phyloP scores from a whole-genome alignment of 1,140 invertebrate genomes.

The Drosophila setifemur region DNA sequence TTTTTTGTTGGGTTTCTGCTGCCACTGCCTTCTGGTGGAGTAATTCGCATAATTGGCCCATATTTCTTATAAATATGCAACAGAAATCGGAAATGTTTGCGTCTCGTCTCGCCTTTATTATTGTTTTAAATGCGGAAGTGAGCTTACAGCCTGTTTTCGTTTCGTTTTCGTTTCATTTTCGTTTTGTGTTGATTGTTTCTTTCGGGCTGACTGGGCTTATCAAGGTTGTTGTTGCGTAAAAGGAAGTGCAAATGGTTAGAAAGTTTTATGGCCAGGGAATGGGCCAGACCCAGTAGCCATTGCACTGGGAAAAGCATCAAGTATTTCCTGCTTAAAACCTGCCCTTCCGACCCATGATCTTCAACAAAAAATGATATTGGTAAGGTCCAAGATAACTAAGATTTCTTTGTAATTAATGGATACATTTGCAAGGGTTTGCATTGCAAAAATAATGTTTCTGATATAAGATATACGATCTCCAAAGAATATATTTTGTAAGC shows the following conservation, averaged over 20 bases:
- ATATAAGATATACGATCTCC: no score
- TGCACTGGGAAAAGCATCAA: slow-evolving; percentile 17
- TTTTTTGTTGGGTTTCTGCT: slow-evolving; percentile 9
- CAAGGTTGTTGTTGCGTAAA: slow-evolving; percentile 79
- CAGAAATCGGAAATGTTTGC: slow-evolving; percentile 64
- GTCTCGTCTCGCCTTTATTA: slow-evolving; percentile 31
- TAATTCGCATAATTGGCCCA: slow-evolving; percentile 77
- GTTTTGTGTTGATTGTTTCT: slow-evolving; percentile 10
- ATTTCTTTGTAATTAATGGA: no score
- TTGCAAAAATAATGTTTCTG: no score
- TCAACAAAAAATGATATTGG: no score
- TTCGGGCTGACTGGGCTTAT: slow-evolving; percentile 41
- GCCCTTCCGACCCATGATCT: not conserved
- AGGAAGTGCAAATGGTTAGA: slow-evolving; percentile 79
- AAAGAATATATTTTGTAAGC: no score
- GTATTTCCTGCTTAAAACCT: slow-evolving; percentile 21
- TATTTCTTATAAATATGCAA: slow-evolving; percentile 73
- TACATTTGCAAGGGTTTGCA: no score
- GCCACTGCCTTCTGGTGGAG: slow-evolving; percentile 46
- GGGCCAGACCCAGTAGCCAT: not conserved
- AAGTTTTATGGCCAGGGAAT: slow-evolving; percentile 54
- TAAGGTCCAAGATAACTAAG: no score
- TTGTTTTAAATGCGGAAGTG: slow-evolving; percentile 66
- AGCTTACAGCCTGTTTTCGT: slow-evolving; percentile 48
- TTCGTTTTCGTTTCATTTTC: slow-evolving; percentile 55